Conservation (phyloP, 2,797 vertebrate species). For the Danio kyathit region DNA sequence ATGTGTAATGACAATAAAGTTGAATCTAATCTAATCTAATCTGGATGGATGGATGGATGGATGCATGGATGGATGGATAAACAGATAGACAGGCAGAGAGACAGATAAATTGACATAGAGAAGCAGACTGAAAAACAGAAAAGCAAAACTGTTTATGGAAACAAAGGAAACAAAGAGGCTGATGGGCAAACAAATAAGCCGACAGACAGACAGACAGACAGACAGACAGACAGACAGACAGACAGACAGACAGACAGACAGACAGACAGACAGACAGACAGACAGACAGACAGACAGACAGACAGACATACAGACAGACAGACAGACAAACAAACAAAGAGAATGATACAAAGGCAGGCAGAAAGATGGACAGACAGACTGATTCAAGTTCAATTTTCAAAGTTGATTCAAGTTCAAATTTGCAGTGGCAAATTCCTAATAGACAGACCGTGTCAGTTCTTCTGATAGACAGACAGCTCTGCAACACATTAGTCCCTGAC, state of each 20-base stretch:
- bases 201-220: no score
- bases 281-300: background rate
- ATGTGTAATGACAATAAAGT: no score
- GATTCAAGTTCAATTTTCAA: no score
- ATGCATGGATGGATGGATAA: background rate
- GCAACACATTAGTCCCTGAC: constrained; percentile 9
- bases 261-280: background rate
- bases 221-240: background rate
- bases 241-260: background rate
- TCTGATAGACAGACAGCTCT: background rate
- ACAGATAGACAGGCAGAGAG: no score
- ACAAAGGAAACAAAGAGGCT: no score
- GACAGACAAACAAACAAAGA: background rate
- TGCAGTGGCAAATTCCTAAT: background rate
- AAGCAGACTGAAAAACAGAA: no score
- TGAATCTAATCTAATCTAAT: no score
- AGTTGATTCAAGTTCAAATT: no score
- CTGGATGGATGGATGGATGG: no score
- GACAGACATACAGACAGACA: background rate
- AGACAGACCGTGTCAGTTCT: constrained; percentile 10
- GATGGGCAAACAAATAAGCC: background rate
- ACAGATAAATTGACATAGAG: no score
- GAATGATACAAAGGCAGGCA: background rate
- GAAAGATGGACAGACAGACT: background rate
- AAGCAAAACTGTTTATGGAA: no score